Percentiles rank a stretch among this genome's conserved stretches.
Evolutionary conservation across 2,888 invertebrate genomes (phyloP).

Genomic region (Fragum sueziense): DNA sequence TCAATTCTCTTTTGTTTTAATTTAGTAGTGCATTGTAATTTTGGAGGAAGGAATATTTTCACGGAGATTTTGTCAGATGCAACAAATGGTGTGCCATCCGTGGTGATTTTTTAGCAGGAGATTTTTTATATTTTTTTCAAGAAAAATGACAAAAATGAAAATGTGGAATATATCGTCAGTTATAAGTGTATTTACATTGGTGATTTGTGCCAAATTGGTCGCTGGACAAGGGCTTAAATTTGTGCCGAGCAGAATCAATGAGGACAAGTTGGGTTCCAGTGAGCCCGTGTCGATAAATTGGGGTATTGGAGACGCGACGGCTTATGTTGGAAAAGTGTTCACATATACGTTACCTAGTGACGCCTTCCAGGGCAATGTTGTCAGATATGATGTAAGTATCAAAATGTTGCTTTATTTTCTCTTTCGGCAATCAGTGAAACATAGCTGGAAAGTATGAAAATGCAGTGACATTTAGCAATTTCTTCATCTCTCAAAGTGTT

Average conservation of each 20-base stretch:
- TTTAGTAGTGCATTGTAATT: background rate
- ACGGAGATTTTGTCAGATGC: background rate
- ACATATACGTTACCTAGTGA: conserved; percentile 88
- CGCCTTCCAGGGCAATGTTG: conserved; percentile 87
- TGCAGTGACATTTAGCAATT: background rate
- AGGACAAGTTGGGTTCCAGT: conserved; percentile 16
- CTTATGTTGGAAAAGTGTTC: conserved; percentile 89
- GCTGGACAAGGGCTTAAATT: conserved; percentile 5
- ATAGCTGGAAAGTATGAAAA: background rate
- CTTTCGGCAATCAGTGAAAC: background rate
- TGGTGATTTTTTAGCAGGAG: background rate
- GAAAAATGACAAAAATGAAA: background rate
- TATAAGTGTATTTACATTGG: background rate
- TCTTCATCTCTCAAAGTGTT: background rate
- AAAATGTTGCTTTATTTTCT: background rate
- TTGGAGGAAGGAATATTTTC: background rate
- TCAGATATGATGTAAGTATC: conserved; percentile 87
- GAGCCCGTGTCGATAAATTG: conserved; percentile 69
- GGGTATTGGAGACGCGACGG: conserved; percentile 83
- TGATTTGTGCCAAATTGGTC: background rate
- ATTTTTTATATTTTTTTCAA: background rate
- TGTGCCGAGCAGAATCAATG: background rate
- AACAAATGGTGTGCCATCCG: background rate
- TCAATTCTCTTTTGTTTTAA: background rate
- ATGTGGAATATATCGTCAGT: background rate